These are phyloP conservation scores for Prosapia bicincta DNA, from an alignment of 2,888 invertebrate species.

Conservation along the genomic window DNA sequence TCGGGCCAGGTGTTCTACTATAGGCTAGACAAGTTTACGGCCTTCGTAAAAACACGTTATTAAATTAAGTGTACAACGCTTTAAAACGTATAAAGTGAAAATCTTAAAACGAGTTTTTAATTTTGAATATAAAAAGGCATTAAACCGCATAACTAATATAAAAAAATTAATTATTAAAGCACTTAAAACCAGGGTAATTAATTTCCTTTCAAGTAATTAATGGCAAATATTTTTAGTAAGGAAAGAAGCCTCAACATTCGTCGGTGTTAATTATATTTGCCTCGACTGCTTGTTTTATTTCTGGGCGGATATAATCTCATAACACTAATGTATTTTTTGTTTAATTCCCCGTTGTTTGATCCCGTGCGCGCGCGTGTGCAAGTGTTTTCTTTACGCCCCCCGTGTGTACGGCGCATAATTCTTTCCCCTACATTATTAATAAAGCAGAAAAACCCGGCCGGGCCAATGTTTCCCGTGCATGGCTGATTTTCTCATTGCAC, in stretches of 20 bases:
- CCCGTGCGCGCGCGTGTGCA: constrained; percentile 1
- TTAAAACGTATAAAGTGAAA: no score
- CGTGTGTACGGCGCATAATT: constrained; percentile 14
- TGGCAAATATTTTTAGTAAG: not conserved
- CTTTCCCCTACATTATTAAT: constrained; percentile 26
- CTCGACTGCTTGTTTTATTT: not conserved
- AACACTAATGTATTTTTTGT: constrained; percentile 16
- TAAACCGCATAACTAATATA: no score
- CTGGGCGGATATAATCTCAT: constrained; percentile 9
- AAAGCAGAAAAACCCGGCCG: constrained; percentile 20
- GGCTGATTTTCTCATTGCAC: not conserved
- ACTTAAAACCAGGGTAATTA: no score
- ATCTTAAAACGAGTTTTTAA: no score
- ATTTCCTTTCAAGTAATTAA: not conserved
- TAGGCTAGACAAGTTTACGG: no score
- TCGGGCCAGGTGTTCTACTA: no score
- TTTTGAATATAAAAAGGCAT: no score
- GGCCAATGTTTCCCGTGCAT: not conserved
- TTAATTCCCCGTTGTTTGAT: constrained; percentile 18
- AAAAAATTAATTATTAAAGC: no score
- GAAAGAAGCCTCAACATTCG: not conserved
- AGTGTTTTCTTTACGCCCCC: constrained; percentile 16
- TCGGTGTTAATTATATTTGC: not conserved
- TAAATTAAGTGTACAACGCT: no score
- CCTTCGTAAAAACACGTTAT: no score